These are phyloP conservation scores for Myxocyprinus asiaticus DNA, from an alignment of 2,113 vertebrate genomes.

Conservation along the genomic window DNA sequence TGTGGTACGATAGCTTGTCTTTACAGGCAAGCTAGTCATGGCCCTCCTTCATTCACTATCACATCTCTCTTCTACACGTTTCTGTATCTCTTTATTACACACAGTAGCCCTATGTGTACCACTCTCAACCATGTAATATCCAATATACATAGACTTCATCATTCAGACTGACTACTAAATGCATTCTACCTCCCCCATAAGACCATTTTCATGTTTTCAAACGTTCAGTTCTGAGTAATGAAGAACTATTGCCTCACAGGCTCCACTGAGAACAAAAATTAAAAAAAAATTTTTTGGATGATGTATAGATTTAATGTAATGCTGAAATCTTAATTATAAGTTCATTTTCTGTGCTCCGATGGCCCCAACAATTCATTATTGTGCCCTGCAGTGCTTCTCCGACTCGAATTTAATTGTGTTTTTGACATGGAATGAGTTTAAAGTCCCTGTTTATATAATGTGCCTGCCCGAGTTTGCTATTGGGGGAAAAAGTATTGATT, in stretches of 20 bases:
- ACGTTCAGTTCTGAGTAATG: slow-evolving; percentile 34
- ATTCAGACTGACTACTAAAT: background rate
- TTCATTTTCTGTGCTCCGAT: slow-evolving; percentile 57
- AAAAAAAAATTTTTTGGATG: slow-evolving; percentile 61
- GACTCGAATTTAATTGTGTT: slow-evolving; percentile 66
- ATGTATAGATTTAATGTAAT: slow-evolving; percentile 70
- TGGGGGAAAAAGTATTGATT: slow-evolving; percentile 46
- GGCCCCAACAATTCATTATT: slow-evolving; percentile 55
- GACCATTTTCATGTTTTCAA: too few relatives aligned
- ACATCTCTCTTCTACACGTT: background rate
- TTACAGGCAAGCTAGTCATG: slow-evolving; percentile 44
- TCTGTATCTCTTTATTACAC: background rate
- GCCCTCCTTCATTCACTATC: background rate
- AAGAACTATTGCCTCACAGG: slow-evolving; percentile 58
- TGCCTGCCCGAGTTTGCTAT: slow-evolving; percentile 42
- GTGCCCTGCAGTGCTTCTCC: slow-evolving; percentile 62
- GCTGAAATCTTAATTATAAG: slow-evolving; percentile 67
- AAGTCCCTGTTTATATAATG: slow-evolving; percentile 31
- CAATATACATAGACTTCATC: background rate
- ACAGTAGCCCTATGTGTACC: background rate
- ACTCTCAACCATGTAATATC: background rate
- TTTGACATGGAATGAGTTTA: slow-evolving; percentile 50
- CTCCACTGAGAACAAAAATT: slow-evolving; percentile 40
- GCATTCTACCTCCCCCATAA: slow-evolving; percentile 1
- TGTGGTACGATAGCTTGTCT: slow-evolving; percentile 36